These are phyloP conservation scores for Calycopis cecrops DNA, from an alignment of 1,140 invertebrate genomes.

Conservation along the genomic window DNA sequence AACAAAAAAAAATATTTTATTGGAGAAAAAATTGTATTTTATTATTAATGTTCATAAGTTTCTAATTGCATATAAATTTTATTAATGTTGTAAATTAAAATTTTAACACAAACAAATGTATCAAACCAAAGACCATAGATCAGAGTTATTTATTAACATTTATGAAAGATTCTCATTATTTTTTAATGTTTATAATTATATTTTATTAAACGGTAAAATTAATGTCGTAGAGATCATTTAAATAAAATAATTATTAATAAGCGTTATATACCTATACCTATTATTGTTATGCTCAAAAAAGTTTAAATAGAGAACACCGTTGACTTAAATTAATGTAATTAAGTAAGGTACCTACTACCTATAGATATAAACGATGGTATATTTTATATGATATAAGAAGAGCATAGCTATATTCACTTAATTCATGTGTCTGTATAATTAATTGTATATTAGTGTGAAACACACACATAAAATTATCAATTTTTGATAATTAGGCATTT, in stretches of 20 bases:
- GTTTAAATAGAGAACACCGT: too few relatives aligned
- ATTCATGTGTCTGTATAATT: too few relatives aligned
- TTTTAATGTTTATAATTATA: conserved; percentile 2
- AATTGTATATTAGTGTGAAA: too few relatives aligned
- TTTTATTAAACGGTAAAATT: neutral
- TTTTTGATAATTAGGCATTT: too few relatives aligned
- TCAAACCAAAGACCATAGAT: neutral
- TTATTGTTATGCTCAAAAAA: too few relatives aligned
- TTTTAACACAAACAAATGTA: conserved; percentile 6
- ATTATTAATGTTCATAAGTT: neutral
- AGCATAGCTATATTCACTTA: too few relatives aligned
- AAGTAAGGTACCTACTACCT: too few relatives aligned
- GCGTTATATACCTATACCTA: too few relatives aligned
- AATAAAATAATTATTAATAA: neutral
- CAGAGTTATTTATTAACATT: conserved; percentile 1
- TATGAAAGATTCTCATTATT: neutral
- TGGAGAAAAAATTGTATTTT: conserved; percentile 8
- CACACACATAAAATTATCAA: too few relatives aligned
- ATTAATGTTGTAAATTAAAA: neutral
- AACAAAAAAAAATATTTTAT: neutral
- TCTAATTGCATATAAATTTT: neutral
- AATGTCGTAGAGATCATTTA: neutral
- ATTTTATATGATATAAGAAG: too few relatives aligned
- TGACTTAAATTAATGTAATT: too few relatives aligned
- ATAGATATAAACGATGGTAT: too few relatives aligned